A percentile compares a stretch with the other conserved stretches of the same genome.
phyloP scores from a whole-genome alignment of 2,888 invertebrate genomes.

The Polydrusus tereticollis region DNA sequence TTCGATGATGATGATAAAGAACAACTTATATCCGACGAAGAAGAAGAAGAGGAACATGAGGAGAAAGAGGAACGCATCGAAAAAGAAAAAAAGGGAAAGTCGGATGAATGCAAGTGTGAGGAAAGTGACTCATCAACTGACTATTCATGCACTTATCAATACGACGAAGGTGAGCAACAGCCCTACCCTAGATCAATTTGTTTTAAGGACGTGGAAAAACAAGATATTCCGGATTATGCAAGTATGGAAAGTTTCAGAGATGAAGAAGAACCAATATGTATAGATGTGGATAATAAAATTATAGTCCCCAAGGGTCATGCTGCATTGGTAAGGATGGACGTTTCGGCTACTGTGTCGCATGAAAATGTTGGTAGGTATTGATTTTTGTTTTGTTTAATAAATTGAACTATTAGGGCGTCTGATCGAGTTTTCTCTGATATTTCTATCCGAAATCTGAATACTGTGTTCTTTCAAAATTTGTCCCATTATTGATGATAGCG shows the following conservation, averaged over 20 bases:
- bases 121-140: conserved; percentile 55
- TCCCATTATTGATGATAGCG: too few relatives aligned
- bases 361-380: neutral
- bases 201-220: conserved; percentile 63
- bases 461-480: too few relatives aligned
- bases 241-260: conserved; percentile 61
- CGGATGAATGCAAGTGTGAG: conserved; percentile 16
- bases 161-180: conserved; percentile 53
- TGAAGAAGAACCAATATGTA: conserved; percentile 15
- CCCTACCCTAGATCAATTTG: conserved; percentile 1
- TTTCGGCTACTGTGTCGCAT: conserved; percentile 33
- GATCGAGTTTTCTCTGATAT: too few relatives aligned
- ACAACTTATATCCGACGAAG: conserved; percentile 4
- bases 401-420: too few relatives aligned
- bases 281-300: conserved; percentile 38
- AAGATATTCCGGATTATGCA: conserved; percentile 61
- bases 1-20: conserved; percentile 33
- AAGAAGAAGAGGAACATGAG: conserved; percentile 20
- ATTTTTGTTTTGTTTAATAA: too few relatives aligned
- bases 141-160: conserved; percentile 64
- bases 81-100: neutral
- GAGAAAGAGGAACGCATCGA: conserved; percentile 19
- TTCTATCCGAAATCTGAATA: too few relatives aligned
- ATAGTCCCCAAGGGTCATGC: conserved; percentile 35
- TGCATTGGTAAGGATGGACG: conserved; percentile 28